Base-by-base conservation (phyloP, 1,140 invertebrate genomes). In the Danaus melanippus region DNA sequence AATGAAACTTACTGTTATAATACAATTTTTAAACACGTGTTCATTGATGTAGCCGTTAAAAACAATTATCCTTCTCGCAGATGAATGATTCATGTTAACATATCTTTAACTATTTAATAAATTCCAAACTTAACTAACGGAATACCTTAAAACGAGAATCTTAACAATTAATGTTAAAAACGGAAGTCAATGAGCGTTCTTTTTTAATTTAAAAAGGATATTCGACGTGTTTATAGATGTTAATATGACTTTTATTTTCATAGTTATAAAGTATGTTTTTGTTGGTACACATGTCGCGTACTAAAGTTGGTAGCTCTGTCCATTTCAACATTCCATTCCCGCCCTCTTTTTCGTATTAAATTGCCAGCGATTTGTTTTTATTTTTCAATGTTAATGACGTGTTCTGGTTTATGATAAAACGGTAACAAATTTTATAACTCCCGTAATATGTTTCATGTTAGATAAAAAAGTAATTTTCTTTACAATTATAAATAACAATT, bases 231-330 rank as follows among this genome's bases (percentile, higher is more conserved):
- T 50, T 42, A 68, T 65, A 58, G 58, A 10, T 47, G 42, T 55
- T 46, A 73, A 76, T 72, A 47, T 67, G 60, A 56, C 50, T 71
- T 74, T 63, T 77, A 73, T 58, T 15, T n/a, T 50, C 17, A 59
- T 60, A 49, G 56, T 42, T 60, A 67, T 79, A 81, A 63, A 62
- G 73, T 58, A 66, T 55, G 64, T 69, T 60, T 69, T 73, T 43
- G 53, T 56, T 58, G 50, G 53, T 57, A 60, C 67, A 44, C 43
- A 49, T 15, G 17, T 70, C 67, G 71, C 72, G 79, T 83, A 81
- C 83, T 75, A 60, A 67, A 78, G 74, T 76, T 84, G 79, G 82
- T 83, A 85, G 82, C 81, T 56, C 65, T 58, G 67, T 74, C 71
- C 67, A 64, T 80, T 79, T 75, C 73, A 76, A 85, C 73, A 85